These are phyloP conservation scores for Tipula lateralis DNA, from an alignment of 2,888 invertebrate genomes.

Conservation along the genomic window DNA sequence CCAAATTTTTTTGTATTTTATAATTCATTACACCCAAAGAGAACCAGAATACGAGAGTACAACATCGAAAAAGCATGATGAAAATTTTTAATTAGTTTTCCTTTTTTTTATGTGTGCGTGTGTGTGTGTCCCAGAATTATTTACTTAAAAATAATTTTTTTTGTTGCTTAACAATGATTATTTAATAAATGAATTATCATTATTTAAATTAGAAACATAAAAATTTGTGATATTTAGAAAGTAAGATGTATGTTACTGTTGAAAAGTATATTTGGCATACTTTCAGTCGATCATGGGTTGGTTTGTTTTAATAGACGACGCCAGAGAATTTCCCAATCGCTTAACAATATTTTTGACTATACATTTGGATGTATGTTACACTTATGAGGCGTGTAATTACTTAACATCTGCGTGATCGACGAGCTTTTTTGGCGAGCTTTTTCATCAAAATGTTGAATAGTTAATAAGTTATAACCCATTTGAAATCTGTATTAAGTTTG, in stretches of 20 bases:
- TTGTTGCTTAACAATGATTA: not conserved
- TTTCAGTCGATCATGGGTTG: too few relatives aligned
- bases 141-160: not conserved
- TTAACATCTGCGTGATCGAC: too few relatives aligned
- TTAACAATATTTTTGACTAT: too few relatives aligned
- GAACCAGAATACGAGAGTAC: not conserved
- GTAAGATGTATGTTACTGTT: not conserved
- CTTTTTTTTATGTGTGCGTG: not conserved
- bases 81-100: not conserved
- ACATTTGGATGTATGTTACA: too few relatives aligned
- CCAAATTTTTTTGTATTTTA: not conserved
- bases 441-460: too few relatives aligned
- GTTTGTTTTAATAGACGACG: too few relatives aligned
- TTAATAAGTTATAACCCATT: too few relatives aligned
- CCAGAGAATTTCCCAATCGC: too few relatives aligned
- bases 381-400: too few relatives aligned
- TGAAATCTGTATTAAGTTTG: too few relatives aligned
- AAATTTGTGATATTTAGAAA: not conserved
- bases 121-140: not conserved
- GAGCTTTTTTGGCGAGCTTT: too few relatives aligned
- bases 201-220: not conserved
- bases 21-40: not conserved
- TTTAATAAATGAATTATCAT: slow-evolving; percentile 19
- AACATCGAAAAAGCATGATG: not conserved
- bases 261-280: too few relatives aligned